Evolutionary conservation across 2,113 vertebrate genomes (phyloP), one percentile per base, ranked within the genome.

Genomic region (Corythornis madagascariensis): DNA sequence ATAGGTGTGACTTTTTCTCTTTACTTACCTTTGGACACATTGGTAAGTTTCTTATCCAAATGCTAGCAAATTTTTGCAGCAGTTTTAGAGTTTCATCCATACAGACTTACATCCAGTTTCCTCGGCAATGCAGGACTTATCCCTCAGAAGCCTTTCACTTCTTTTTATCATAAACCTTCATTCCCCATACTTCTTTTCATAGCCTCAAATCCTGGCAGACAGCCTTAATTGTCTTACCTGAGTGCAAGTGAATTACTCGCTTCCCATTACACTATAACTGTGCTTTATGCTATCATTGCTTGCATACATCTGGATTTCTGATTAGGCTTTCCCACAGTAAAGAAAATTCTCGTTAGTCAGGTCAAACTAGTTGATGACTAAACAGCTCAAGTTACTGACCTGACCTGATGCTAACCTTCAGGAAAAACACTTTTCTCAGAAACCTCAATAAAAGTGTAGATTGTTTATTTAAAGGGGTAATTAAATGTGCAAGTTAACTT

Each of bases 291-390:
- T 86, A 18, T 87, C 84, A 81, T 25, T 92, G 83, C 77, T 94
- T 94, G 77, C 74, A 66, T 85, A 93, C 92, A 96, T 97, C 92
- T 97, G 96, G 93, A 94, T 96, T 97, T 97, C 95, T 97, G 86
- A 96, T 97, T 96, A 96, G 56, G 64, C 60, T 96, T 95, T 96
- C 89, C 81, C 87, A 92, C 84, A 96, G 88, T 88, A 93, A 96
- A 96, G 92, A 97, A 96, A 96, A 97, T 97, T 96, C 96, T 96
- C 4, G 6, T 56, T 86, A 92, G 86, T 92, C 94, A 95, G 85
- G 95, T 96, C 96, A 97, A 95, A 95, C 83, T 88, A 95, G 92
- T 86, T 91, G 94, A 96, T 95, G 95, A 95, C 92, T 96, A 95
- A 85, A 90, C 86, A 96, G 95, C 82, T 97, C 88, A 82, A 96